Evolutionary conservation across 2,113 vertebrate species (phyloP).

Genomic region (Chiloscyllium plagiosum): DNA sequence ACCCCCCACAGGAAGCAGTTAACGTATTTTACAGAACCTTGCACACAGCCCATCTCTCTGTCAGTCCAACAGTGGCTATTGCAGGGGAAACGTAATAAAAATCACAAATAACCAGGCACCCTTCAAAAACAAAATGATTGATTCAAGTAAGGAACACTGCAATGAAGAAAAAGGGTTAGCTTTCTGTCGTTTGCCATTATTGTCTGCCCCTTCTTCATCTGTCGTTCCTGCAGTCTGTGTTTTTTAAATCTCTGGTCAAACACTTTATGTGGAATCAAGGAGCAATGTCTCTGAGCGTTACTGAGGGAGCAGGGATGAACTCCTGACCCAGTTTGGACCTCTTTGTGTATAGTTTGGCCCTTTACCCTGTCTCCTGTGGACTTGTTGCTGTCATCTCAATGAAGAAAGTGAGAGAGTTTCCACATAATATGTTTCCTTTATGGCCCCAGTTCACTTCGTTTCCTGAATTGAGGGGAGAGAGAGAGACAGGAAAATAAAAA

Average conservation of each 20-base stretch:
- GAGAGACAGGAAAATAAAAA: no score
- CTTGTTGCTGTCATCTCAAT: no score
- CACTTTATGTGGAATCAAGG: background rate
- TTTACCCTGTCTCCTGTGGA: background rate
- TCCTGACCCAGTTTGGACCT: background rate
- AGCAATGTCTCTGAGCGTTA: background rate
- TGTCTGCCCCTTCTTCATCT: no score
- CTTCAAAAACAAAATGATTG: background rate
- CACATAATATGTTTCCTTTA: background rate
- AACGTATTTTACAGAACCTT: background rate
- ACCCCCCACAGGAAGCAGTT: background rate
- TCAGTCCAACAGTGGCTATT: background rate
- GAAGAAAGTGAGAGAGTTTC: constrained; percentile 7
- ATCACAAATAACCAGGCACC: background rate
- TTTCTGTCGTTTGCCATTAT: background rate
- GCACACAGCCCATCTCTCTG: background rate
- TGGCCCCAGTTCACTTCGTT: constrained; percentile 9
- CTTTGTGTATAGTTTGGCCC: background rate
- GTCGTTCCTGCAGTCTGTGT: background rate
- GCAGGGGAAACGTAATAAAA: background rate
- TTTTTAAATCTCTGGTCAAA: background rate
- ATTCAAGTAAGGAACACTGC: background rate
- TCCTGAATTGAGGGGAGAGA: background rate
- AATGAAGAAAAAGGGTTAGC: background rate
- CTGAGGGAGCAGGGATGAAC: background rate